These are phyloP conservation scores for Sebastes fasciatus DNA, from an alignment of 2,113 vertebrate genomes.

Conservation along the genomic window DNA sequence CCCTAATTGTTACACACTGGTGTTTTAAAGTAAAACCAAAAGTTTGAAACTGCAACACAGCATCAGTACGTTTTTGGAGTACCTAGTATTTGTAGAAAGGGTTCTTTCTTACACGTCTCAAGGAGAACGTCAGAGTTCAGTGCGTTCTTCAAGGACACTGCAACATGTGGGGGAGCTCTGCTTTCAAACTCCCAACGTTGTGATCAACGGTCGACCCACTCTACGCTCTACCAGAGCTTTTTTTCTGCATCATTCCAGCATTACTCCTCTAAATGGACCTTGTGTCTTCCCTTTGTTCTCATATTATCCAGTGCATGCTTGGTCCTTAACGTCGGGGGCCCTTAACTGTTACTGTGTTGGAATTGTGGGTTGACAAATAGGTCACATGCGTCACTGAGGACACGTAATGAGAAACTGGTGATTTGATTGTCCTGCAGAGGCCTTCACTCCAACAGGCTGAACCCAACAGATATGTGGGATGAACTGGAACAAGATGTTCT, in stretches of 20 bases:
- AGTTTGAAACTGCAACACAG: not conserved
- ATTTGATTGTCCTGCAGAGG: slow-evolving; percentile 11
- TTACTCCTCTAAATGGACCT: not conserved
- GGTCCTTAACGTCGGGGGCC: not conserved
- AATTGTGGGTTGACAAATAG: not conserved
- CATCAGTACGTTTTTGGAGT: not conserved
- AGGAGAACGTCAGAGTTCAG: not conserved
- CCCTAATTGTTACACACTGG: too few relatives aligned
- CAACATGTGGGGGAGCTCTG: not conserved
- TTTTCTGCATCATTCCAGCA: too few relatives aligned
- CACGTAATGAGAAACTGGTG: slow-evolving; percentile 31
- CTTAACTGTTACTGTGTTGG: not conserved
- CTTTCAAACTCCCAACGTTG: not conserved
- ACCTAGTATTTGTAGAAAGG: not conserved
- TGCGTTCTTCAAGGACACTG: not conserved
- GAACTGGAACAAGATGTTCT: slow-evolving; percentile 21
- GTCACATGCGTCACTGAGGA: not conserved
- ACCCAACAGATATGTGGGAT: not conserved
- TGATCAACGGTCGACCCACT: not conserved
- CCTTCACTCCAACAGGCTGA: not conserved
- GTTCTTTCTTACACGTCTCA: not conserved
- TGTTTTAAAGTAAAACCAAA: too few relatives aligned
- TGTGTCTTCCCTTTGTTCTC: not conserved
- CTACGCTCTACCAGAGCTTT: too few relatives aligned
- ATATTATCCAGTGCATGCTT: not conserved